Base-by-base conservation (phyloP, 2,113 vertebrate genomes). In the Psilopsiagon aymara region DNA sequence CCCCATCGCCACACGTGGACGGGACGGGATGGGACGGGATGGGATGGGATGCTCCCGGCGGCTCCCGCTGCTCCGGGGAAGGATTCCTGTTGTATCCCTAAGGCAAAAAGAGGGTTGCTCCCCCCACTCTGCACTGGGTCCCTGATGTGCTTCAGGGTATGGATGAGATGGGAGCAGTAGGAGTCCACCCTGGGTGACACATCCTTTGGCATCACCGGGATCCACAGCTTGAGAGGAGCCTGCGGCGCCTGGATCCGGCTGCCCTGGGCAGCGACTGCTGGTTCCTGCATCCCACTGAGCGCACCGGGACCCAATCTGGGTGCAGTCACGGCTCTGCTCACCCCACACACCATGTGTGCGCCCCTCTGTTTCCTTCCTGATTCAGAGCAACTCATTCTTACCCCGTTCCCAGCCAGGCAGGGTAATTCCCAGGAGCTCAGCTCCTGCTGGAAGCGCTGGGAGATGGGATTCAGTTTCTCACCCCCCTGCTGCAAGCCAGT, bases 241-340 rank as follows among this genome's bases (percentile, higher is more conserved):
- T 6, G 6, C 28, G 2, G 87, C 2, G 29, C 74, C 27, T 0
- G 47, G 90, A 95, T 79, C 66, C 1, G 10, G 62, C 23, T 2
- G 0, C 12, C 37, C 75, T 2, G 9, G 43, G 73, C 49, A 18
- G 76, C 71, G 52, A 44, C 78, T 87, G 75, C 67, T 2, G 25
- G 41, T 74, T 93, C 92, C 88, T 44, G 90, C 88, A 24, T 23
- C 94, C 92, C 66, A 5, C 92, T 1, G 90, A 62, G 82, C 74
- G 5, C 81, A 1, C 16, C 0, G 37, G 90, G 74, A 84, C 16
- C 31, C 53, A 0, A 47, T 1, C 39, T 24, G 79, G 35, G 66
- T 6, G 79, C 18, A 5, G n/a, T 13, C 81, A n/a, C 6, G 1
- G 66, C 64, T 57, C 63, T 25, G 68, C 78, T 81, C 51, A 6